Evolutionary conservation across 2,888 invertebrate genomes (phyloP), one percentile per base, ranked within the genome.

Genomic region (Heliconius cydno): DNA sequence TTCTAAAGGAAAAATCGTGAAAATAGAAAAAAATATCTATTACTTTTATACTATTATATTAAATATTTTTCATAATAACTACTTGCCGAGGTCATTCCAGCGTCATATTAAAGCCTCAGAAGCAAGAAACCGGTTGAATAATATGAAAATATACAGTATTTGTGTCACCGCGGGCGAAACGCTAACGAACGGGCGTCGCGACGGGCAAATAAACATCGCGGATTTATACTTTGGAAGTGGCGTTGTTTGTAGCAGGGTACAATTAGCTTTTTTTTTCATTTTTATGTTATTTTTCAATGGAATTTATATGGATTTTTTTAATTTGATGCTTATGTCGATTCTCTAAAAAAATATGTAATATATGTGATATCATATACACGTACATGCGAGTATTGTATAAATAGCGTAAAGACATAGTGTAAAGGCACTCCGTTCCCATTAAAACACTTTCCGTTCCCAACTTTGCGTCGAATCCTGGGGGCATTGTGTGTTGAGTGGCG

Each of bases 91-190:
- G 57, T 57, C 72, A 73, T 34, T 57, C 30, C 30, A 63, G 38
- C 25, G 25, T 74, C 41, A 74, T 60, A 63, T 74, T 63, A 25
- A 74, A 74, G 65, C 74, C 38, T 74, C 74, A 60, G 68, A 78
- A 63, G 41, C 38, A 57, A 74, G 28, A 74, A 30, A 68, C 46
- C 22, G 28, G 52, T 28, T 13, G 67, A 66, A 71, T 72, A 79
- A 79, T 70, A 71, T 68, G 52, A 66, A 79, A 79, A 76, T 73
- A 71, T 41, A 80, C 70, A 73, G 76, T 76, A 80, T 80, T 79
- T 79, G 75, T 67, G 80, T 77, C 79, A 70, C 82, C 82, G 71
- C 77, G 75, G 79, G 77, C 79, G 79, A 70, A 76, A 63, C 76
- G 28, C 72, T 82, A 82, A 82, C 81, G 81, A 82, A 80, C 77